A percentile compares a stretch with the other conserved stretches of the same genome.
These are phyloP conservation scores for Phalera bucephala DNA, from an alignment of 2,888 invertebrate genomes.

Conservation along the genomic window DNA sequence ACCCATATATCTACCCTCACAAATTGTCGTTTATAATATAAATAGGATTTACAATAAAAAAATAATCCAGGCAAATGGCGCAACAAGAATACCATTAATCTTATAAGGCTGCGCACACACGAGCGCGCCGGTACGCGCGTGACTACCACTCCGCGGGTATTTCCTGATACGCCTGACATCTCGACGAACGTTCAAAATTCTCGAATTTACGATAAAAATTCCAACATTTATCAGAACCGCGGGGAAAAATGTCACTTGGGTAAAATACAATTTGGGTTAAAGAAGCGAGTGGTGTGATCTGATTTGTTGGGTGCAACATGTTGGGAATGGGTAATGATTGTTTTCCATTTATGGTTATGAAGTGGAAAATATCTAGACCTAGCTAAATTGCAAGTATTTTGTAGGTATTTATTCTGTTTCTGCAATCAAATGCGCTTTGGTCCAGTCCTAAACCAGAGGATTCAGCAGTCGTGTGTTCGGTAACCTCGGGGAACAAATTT, in stretches of 20 bases:
- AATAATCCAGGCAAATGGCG: constrained; percentile 29
- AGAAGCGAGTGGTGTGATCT: not conserved
- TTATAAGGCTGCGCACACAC: constrained; percentile 26
- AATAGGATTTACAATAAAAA: too few relatives aligned
- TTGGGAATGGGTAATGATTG: not conserved
- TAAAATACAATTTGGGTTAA: not conserved
- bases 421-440: too few relatives aligned
- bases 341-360: too few relatives aligned
- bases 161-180: not conserved
- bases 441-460: too few relatives aligned
- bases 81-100: constrained; percentile 34
- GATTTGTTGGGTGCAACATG: not conserved
- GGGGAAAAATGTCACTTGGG: not conserved
- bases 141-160: constrained; percentile 9
- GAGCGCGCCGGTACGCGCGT: constrained; percentile 23
- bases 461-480: too few relatives aligned
- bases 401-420: too few relatives aligned
- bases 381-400: too few relatives aligned
- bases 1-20: too few relatives aligned
- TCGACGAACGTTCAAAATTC: not conserved
- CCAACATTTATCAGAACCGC: not conserved
- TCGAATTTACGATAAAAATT: not conserved
- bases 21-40: too few relatives aligned
- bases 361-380: too few relatives aligned
- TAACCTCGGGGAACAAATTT: too few relatives aligned